phyloP scores from a whole-genome alignment of 2,113 vertebrate genomes.

The Terrapene triunguis region DNA sequence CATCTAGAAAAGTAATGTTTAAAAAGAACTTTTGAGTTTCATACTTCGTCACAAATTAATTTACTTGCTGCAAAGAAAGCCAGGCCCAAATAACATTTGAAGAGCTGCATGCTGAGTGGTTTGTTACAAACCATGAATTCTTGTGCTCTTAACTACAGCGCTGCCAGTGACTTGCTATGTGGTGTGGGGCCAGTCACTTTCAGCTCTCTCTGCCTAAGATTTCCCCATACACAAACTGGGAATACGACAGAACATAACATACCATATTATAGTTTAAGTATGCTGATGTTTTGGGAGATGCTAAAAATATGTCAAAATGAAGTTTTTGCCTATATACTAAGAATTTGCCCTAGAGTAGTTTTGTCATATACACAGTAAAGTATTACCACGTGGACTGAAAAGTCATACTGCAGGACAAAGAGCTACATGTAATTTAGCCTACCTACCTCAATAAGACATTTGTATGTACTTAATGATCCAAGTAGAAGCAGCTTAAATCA shows the following conservation, averaged over 20 bases:
- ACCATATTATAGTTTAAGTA: not conserved
- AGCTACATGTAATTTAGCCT: not conserved
- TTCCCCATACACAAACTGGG: too few species aligned
- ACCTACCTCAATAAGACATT: not conserved
- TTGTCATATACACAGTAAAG: not conserved
- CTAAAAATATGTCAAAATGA: not conserved
- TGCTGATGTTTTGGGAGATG: not conserved
- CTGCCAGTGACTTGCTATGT: not conserved
- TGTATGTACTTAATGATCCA: not conserved
- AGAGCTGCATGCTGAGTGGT: fast-evolving
- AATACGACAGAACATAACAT: not conserved
- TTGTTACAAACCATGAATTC: not conserved
- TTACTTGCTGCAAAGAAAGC: not conserved
- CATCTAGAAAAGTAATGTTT: not conserved
- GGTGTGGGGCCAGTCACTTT: not conserved
- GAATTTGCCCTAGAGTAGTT: not conserved
- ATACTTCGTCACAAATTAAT: not conserved
- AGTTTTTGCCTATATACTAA: not conserved
- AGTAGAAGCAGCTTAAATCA: not conserved
- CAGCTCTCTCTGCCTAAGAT: not conserved
- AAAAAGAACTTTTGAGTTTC: not conserved
- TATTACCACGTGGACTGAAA: not conserved
- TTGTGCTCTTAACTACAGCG: not conserved
- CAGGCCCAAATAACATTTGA: not conserved
- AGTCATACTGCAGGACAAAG: not conserved